Conservation (phyloP, 2,888 invertebrate genomes). For the Mycogona germanica region DNA sequence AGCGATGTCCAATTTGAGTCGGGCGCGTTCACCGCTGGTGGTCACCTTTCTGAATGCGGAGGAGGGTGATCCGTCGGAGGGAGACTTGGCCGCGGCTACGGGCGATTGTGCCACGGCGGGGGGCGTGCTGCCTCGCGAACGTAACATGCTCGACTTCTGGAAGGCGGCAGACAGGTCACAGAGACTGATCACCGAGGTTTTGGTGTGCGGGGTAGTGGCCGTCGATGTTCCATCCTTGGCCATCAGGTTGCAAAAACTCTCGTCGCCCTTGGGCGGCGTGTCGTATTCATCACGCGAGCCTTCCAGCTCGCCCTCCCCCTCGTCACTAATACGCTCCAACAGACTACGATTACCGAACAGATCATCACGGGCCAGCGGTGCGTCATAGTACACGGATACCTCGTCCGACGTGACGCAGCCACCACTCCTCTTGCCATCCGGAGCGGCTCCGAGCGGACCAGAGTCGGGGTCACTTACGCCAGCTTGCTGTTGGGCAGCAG, state of each 20-base stretch:
- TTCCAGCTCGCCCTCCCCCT: constrained; percentile 20
- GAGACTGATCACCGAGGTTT: constrained; percentile 26
- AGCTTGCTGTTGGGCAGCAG: background rate
- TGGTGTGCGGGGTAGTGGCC: constrained; percentile 22
- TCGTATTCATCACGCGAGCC: constrained; percentile 20
- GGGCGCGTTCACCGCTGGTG: constrained; percentile 1
- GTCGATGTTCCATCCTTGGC: background rate
- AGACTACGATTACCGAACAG: background rate
- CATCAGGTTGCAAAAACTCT: constrained; percentile 3
- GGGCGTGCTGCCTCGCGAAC: constrained; percentile 12
- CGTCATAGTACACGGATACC: constrained; percentile 26
- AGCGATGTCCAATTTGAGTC: background rate
- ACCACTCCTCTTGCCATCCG: background rate
- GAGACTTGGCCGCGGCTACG: background rate
- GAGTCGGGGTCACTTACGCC: background rate
- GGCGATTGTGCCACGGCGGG: background rate
- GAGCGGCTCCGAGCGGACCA: constrained; percentile 1
- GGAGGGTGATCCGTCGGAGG: background rate
- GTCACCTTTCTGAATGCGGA: too few species aligned
- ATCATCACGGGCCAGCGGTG: constrained; percentile 22
- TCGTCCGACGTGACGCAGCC: constrained; percentile 18
- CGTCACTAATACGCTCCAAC: constrained; percentile 17
- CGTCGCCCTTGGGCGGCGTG: constrained; percentile 21
- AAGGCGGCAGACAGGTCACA: constrained; percentile 27
- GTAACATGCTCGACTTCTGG: constrained; percentile 23